phyloP scores from a whole-genome alignment of 2,113 vertebrate genomes.

The Sylvietta virens region DNA sequence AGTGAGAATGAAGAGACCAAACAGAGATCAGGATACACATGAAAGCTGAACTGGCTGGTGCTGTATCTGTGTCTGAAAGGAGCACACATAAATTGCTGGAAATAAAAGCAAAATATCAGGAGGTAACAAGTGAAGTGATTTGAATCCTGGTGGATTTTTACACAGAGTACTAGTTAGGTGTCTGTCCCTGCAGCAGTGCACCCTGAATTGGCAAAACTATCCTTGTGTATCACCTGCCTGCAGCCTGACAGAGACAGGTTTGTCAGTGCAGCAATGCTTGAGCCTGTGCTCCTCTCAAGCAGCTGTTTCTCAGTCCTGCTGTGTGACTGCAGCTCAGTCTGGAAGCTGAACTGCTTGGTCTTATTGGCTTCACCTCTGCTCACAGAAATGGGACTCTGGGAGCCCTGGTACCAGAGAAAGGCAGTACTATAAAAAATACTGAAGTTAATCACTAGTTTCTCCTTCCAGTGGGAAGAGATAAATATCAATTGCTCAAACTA shows the following conservation, averaged over 20 bases:
- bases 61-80: neutral
- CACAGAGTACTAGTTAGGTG: neutral
- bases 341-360: neutral
- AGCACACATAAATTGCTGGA: neutral
- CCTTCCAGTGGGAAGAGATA: neutral
- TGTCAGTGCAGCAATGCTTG: neutral
- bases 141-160: neutral
- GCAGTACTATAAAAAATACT: neutral
- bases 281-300: neutral
- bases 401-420: neutral
- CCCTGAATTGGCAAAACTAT: neutral
- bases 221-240: neutral
- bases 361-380: neutral
- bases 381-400: neutral
- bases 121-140: neutral
- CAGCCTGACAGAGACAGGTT: neutral
- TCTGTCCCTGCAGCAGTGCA: neutral
- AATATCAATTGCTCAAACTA: neutral
- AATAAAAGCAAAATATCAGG: neutral
- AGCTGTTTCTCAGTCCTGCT: neutral
- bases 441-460: neutral
- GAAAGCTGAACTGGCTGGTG: neutral
- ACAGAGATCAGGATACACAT: neutral
- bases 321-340: neutral
- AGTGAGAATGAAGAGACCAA: neutral